Evolutionary conservation across 2,113 vertebrate genomes (phyloP).

Genomic region (Rousettus leschenaultii): DNA sequence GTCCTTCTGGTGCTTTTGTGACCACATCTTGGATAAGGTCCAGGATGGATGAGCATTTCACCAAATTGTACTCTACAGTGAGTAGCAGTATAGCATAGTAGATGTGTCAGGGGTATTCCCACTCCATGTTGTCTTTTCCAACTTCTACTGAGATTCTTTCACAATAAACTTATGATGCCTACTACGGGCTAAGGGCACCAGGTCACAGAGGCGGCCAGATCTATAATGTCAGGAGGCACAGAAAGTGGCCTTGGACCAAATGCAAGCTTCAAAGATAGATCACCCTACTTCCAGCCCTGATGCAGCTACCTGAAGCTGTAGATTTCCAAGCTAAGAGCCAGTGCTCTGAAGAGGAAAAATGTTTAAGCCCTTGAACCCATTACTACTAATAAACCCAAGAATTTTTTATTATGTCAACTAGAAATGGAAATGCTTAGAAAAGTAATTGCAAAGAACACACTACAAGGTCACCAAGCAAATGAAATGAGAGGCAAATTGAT

Average conservation of each 20-base stretch:
- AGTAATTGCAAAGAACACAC: neutral
- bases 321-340: neutral
- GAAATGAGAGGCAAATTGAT: neutral
- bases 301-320: neutral
- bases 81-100: neutral
- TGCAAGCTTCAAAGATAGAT: neutral
- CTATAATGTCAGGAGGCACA: neutral
- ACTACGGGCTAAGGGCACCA: neutral
- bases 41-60: neutral
- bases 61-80: neutral
- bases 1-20: neutral
- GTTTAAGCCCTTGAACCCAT: neutral
- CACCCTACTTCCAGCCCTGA: neutral
- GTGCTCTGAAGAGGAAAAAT: neutral
- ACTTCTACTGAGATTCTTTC: slow-evolving; percentile 47
- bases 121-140: neutral
- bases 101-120: neutral
- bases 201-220: neutral
- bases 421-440: neutral
- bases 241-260: neutral
- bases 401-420: neutral
- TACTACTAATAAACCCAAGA: neutral
- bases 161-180: neutral
- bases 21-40: neutral
- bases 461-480: neutral